Evolutionary conservation across 2,797 vertebrate genomes (phyloP), one percentile per base, ranked within the genome.

Genomic region (Malurus splendens): DNA sequence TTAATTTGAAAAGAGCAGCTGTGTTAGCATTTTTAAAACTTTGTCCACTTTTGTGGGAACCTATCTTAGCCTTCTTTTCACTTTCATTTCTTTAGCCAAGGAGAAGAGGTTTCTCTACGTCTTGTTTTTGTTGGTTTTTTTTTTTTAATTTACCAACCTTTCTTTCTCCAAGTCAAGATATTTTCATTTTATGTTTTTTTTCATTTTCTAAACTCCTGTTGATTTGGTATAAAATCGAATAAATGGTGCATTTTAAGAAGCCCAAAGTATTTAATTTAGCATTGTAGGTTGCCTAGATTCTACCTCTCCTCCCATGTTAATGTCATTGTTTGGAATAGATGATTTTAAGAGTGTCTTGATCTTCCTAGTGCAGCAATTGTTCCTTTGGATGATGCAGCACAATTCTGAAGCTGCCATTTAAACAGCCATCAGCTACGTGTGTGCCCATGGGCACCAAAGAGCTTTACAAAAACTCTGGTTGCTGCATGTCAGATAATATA

Each of bases 401-500:
- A 70, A 32, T 28, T 76, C 64, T 7, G 1, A 76, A 76, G 86
- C 85, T 94, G 87, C 67, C 77, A 83, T 66, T 93, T 82, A 73
- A 86, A 67, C 42, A 76, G 74, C 60, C 85, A 71, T 76, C 87
- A 89, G 60, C 64, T 71, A 73, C 0, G 0, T 66, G 38, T 61
- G 62, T 36, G 73, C 47, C 87, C 80, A 76, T 38, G 67, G 82
- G 87, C 85, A 84, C 67, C 39, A 78, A 71, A 93, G n/a, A 83
- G 32, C 71, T 87, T 84, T 89, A 23, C 70, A 48, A 87, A 87
- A 77, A 70, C 57, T 59, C 41, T 56, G 19, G 71, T 75, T 90
- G 74, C 60, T 93, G 36, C 14, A 2, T 86, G 90, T 89, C 90
- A 93, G 74, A 77, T 87, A 93, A 84, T 71, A 83, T 79, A 93